A percentile compares a stretch with the other conserved stretches of the same genome.
Evolutionary conservation across 2,113 vertebrate species (phyloP).

Genomic region (Myodes glareolus): DNA sequence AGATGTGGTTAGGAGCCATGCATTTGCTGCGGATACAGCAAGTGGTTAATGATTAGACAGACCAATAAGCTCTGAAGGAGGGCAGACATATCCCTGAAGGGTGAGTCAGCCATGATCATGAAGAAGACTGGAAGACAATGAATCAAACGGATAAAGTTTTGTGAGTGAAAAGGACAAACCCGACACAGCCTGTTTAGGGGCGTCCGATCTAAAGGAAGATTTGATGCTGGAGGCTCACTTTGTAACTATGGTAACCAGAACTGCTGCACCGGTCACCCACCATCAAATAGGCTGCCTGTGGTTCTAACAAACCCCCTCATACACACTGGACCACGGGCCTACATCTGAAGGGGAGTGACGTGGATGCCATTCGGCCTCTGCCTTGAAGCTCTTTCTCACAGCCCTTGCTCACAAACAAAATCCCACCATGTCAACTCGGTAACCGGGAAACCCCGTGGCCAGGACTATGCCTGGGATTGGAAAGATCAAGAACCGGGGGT

Average conservation of each 20-base stretch:
- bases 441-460: not conserved
- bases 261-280: not conserved
- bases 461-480: not conserved
- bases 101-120: not conserved
- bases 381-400: not conserved
- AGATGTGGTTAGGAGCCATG: not conserved
- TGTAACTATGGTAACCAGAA: constrained; percentile 7
- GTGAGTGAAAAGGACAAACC: not conserved
- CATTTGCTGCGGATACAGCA: not conserved
- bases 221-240: constrained; percentile 24
- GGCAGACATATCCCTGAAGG: not conserved
- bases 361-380: not conserved
- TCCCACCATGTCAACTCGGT: not conserved
- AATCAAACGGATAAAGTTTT: not conserved
- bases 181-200: not conserved
- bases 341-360: not conserved
- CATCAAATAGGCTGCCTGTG: not conserved
- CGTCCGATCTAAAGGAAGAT: not conserved
- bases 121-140: not conserved
- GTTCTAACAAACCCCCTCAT: not conserved
- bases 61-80: not conserved
- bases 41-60: not conserved
- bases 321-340: not conserved
- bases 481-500: not conserved
- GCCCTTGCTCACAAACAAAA: not conserved